phyloP scores from a whole-genome alignment of 2,113 vertebrate genomes.

The Haemorhous mexicanus region DNA sequence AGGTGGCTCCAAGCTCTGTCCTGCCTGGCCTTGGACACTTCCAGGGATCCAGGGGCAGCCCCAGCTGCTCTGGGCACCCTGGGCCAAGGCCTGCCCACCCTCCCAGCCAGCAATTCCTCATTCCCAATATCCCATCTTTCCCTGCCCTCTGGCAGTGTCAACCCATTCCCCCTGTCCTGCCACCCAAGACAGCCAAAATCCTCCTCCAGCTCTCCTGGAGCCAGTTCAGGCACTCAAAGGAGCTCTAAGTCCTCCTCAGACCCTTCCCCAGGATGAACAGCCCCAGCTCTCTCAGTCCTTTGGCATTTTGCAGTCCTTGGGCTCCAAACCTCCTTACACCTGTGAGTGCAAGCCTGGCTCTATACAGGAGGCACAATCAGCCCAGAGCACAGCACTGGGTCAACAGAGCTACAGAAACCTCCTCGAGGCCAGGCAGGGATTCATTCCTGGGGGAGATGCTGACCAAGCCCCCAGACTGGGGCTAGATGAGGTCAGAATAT shows the following conservation, averaged over 20 bases:
- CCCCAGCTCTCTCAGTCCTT: background rate
- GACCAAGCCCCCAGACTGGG: fast-evolving
- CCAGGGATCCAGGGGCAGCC: background rate
- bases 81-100: background rate
- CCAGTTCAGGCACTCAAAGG: background rate
- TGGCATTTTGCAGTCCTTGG: background rate
- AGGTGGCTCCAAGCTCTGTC: fast-evolving
- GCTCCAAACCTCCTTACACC: background rate
- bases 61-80: background rate
- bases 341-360: background rate
- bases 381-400: too few relatives aligned
- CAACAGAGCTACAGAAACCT: background rate
- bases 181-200: background rate
- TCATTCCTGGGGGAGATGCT: background rate
- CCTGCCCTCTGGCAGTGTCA: background rate
- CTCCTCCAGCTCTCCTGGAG: background rate
- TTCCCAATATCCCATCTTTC: background rate
- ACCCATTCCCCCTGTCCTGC: background rate
- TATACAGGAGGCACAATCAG: fast-evolving
- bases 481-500: background rate
- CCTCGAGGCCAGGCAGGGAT: background rate
- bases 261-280: background rate
- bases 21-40: fast-evolving
- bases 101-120: fast-evolving
- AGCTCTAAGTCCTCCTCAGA: background rate